Evolutionary conservation across 2,113 vertebrate species (phyloP).

Genomic region (Coreoperca whiteheadi): DNA sequence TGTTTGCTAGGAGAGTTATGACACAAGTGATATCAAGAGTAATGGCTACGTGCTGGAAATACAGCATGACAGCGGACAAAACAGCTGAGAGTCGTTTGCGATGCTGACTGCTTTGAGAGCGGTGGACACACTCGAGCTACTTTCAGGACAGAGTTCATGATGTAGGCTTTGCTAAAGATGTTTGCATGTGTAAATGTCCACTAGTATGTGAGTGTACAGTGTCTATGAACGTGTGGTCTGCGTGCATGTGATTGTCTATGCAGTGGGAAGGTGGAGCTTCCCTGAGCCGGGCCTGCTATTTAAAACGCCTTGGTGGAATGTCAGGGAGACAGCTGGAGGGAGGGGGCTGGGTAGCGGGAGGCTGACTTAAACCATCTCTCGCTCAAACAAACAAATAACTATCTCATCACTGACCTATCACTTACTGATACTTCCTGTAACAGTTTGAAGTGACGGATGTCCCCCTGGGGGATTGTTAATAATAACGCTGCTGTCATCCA

Average conservation of each 20-base stretch:
- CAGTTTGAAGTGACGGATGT: neutral
- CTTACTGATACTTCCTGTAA: constrained; percentile 38
- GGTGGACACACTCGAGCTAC: neutral
- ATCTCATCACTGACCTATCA: constrained; percentile 12
- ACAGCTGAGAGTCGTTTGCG: constrained; percentile 20
- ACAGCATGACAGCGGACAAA: neutral
- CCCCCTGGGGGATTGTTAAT: constrained; percentile 2
- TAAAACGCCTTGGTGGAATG: constrained; percentile 82
- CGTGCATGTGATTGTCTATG: constrained; percentile 28
- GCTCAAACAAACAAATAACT: neutral
- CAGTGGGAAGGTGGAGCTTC: constrained; percentile 29
- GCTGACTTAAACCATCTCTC: constrained; percentile 12
- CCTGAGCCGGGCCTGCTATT: constrained; percentile 75
- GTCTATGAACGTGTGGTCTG: neutral
- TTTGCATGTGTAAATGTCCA: neutral
- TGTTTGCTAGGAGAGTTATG: neutral
- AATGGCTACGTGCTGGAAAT: neutral
- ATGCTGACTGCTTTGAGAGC: neutral
- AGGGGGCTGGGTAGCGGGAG: neutral
- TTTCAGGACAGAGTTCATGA: neutral
- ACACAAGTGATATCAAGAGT: neutral
- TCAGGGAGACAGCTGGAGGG: constrained; percentile 79
- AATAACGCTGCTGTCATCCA: constrained; percentile 32
- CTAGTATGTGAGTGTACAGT: neutral
- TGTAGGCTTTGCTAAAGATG: neutral